phyloP scores from a whole-genome alignment of 2,797 vertebrate genomes.

The Balearica regulorum region DNA sequence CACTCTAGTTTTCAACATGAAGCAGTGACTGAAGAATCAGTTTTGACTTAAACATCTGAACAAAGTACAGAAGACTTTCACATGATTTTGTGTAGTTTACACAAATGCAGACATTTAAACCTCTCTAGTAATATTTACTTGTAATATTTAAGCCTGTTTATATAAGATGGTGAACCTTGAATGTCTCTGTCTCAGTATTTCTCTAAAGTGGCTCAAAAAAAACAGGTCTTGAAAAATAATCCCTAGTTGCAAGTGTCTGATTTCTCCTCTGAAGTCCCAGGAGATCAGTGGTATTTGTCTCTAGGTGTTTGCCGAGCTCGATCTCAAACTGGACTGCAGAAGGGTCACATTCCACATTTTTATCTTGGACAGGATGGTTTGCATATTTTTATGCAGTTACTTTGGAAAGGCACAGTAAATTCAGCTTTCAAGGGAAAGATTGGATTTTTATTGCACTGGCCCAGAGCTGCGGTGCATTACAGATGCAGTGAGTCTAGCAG shows the following conservation, averaged over 20 bases:
- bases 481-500: not conserved
- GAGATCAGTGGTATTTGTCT: not conserved
- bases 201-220: not conserved
- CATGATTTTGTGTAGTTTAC: not conserved
- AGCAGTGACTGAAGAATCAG: not conserved
- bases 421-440: not conserved
- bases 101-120: not conserved
- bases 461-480: rapidly evolving
- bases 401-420: not conserved
- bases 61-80: not conserved
- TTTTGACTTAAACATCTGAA: not conserved
- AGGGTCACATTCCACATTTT: not conserved
- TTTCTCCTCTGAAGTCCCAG: not conserved
- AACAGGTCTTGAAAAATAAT: not conserved
- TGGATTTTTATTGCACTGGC: not conserved
- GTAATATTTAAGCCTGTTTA: not conserved
- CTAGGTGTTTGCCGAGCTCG: not conserved
- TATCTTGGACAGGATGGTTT: not conserved
- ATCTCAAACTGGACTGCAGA: not conserved
- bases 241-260: not conserved
- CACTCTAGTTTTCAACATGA: not conserved
- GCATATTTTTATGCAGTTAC: not conserved
- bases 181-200: not conserved
- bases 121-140: not conserved
- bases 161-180: not conserved